These are phyloP conservation scores for Ophion ellenae DNA, from an alignment of 2,888 invertebrate genomes.

Conservation along the genomic window DNA sequence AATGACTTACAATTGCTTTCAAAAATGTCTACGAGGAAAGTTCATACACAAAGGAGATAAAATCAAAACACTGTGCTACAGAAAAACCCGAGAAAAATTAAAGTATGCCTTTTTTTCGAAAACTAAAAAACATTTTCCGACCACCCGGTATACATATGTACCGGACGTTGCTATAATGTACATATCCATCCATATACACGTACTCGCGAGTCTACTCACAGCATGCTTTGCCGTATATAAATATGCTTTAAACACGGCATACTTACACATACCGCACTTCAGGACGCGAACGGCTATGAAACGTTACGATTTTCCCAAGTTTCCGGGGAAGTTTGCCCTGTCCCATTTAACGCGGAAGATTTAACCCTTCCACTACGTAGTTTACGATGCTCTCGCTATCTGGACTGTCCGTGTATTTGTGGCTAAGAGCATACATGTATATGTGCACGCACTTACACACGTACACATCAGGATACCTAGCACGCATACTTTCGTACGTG, in stretches of 20 bases:
- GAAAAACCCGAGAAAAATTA: too few relatives aligned
- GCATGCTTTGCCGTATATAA: constrained; percentile 14
- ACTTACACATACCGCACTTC: constrained; percentile 25
- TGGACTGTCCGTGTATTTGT: constrained; percentile 27
- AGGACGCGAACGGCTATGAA: constrained; percentile 68
- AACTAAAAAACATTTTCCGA: neutral
- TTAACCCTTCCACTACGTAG: constrained; percentile 77
- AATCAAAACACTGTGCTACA: too few relatives aligned
- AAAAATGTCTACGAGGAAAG: too few relatives aligned
- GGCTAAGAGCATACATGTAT: constrained; percentile 14
- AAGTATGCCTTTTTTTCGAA: too few relatives aligned
- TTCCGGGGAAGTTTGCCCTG: constrained; percentile 76
- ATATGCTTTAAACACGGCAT: constrained; percentile 33
- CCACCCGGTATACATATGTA: neutral
- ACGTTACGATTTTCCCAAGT: constrained; percentile 76
- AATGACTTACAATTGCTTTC: too few relatives aligned
- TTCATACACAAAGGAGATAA: too few relatives aligned
- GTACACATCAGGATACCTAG: neutral
- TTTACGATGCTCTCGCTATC: constrained; percentile 73
- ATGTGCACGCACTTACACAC: constrained; percentile 3
- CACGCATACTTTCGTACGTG: neutral
- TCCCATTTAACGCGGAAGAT: constrained; percentile 78
- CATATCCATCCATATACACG: neutral
- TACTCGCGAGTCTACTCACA: neutral
- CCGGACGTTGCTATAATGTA: neutral